phyloP scores from a whole-genome alignment of 2,888 invertebrate species.

The Polydrusus pterygomalis region DNA sequence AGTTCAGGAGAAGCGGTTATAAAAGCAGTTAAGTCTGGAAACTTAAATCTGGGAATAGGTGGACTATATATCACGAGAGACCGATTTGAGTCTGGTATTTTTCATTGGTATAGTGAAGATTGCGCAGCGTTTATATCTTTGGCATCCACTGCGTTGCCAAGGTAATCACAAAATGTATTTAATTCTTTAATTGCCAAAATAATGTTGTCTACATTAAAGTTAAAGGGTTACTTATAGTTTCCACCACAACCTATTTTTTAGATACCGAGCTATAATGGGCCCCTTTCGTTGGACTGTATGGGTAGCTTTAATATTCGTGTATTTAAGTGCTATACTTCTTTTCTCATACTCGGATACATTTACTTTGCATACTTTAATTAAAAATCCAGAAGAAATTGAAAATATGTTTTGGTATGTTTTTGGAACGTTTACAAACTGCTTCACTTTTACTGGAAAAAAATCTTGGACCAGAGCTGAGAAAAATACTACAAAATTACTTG shows the following conservation, averaged over 20 bases:
- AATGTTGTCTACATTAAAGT: background rate
- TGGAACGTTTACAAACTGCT: slow-evolving; percentile 88
- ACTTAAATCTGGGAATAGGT: slow-evolving; percentile 81
- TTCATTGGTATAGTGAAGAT: slow-evolving; percentile 81
- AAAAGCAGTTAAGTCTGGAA: slow-evolving; percentile 73
- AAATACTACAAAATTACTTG: slow-evolving; percentile 81
- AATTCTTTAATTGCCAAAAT: background rate
- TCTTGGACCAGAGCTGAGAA: slow-evolving; percentile 83
- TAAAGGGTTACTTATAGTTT: no score
- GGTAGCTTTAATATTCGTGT: slow-evolving; percentile 82
- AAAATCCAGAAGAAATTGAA: slow-evolving; percentile 83
- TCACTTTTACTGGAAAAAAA: slow-evolving; percentile 80
- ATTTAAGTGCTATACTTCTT: slow-evolving; percentile 84
- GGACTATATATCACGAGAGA: slow-evolving; percentile 82
- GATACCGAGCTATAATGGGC: slow-evolving; percentile 88
- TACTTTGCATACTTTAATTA: slow-evolving; percentile 78
- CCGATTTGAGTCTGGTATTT: slow-evolving; percentile 75
- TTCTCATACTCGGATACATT: slow-evolving; percentile 84
- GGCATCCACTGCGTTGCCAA: slow-evolving; percentile 85
- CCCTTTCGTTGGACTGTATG: slow-evolving; percentile 90
- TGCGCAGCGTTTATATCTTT: slow-evolving; percentile 86
- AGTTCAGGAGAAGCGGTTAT: slow-evolving; percentile 79
- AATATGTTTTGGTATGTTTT: slow-evolving; percentile 93
- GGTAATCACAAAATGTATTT: slow-evolving; percentile 69
- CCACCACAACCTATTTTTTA: slow-evolving; percentile 64